Evolutionary conservation across 2,113 vertebrate genomes (phyloP), one percentile per base, ranked within the genome.

Genomic region (Ariopsis seemanni): DNA sequence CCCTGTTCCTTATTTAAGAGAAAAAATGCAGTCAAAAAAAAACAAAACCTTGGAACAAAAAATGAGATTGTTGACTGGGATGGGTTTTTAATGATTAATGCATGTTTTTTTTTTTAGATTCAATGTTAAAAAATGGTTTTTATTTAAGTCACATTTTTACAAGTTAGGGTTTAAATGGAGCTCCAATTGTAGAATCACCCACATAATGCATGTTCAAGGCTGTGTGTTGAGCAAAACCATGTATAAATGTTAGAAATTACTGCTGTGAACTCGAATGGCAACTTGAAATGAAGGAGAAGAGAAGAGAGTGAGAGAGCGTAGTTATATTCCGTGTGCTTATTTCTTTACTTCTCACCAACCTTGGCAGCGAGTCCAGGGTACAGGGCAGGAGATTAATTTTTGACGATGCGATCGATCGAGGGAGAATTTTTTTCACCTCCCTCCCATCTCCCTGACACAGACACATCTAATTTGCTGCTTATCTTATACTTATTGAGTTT

Each of bases 381-480:
- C 95, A 94, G 94, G 93, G 94, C 93, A 93, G 95, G 95, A 96
- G 96, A 97, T 97, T 96, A 96, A 96, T 97, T 97, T 97, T 96
- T 96, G 96, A 97, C 93, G 95, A 96, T 93, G 93, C 94, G 95
- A 97, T 97, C 95, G 95, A 97, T 98, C 62, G 72, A 92, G 94
- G 93, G 94, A 95, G 93, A 95, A 22, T 95, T 95, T 89, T 91
- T 94, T 84, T 90, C 95, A 94, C 94, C 92, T 93, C 93, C 81
- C 88, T 77, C 85, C 86, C 95, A 90, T 95, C 94, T 94, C 94
- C 93, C 94, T 95, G 94, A 96, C 96, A 96, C 93, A 94, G 94
- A 97, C 95, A 95, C 94, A 93, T 97, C 95, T 97, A 96, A 97
- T 97, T 97, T 97, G 96, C 96, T 96, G 96, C 97, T 97, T 96